A percentile compares a stretch with the other conserved stretches of the same genome.
phyloP scores from a whole-genome alignment of 1,140 invertebrate species.

The Sinella curviseta region DNA sequence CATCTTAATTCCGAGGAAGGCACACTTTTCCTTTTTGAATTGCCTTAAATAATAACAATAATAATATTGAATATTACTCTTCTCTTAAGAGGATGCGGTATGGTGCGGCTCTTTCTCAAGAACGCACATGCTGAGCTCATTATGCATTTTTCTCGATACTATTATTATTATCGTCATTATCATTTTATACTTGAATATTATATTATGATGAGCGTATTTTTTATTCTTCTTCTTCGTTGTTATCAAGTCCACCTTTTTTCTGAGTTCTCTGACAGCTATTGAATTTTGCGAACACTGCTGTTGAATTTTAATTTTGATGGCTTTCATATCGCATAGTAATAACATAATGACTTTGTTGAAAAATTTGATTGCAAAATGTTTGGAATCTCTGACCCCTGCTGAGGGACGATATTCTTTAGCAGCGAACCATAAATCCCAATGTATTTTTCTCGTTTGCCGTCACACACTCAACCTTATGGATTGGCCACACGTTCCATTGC shows the following conservation, averaged over 20 bases:
- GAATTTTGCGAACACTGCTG: neutral
- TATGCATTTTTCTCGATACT: slow-evolving; percentile 12
- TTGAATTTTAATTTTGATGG: slow-evolving; percentile 24
- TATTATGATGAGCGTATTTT: too few species aligned
- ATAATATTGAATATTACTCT: too few species aligned
- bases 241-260: neutral
- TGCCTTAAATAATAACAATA: too few species aligned
- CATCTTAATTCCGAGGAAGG: neutral
- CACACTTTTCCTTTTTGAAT: slow-evolving; percentile 6
- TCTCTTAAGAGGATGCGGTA: too few species aligned
- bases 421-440: slow-evolving; percentile 10
- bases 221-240: neutral
- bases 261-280: slow-evolving; percentile 6
- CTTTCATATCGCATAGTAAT: slow-evolving; percentile 6
- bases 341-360: slow-evolving; percentile 24
- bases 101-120: slow-evolving; percentile 1
- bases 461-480: slow-evolving; percentile 4
- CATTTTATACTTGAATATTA: too few species aligned
- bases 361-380: slow-evolving; percentile 21
- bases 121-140: neutral
- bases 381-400: slow-evolving; percentile 22
- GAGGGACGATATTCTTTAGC: neutral
- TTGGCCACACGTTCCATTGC: slow-evolving; percentile 7
- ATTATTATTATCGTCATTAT: slow-evolving; percentile 17
- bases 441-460: too few species aligned